Evolutionary conservation across 2,113 vertebrate species (phyloP).

Genomic region (Elgaria multicarinata): DNA sequence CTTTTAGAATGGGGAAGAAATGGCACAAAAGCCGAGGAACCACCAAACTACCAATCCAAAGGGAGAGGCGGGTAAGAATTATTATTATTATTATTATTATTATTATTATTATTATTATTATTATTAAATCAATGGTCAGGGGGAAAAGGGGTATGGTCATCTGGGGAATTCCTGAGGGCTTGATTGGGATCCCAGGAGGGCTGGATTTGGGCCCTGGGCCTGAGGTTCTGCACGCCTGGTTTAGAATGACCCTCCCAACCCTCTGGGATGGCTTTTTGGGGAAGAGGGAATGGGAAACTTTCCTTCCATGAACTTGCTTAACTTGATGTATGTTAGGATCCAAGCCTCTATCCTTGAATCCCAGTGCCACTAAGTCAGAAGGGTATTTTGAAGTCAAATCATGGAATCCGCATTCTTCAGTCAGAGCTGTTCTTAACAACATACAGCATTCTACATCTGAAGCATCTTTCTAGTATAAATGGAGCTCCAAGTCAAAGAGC

Average conservation of each 20-base stretch:
- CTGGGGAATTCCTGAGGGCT: no score
- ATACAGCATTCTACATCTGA: background rate
- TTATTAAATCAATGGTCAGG: no score
- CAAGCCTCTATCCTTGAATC: background rate
- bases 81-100: no score
- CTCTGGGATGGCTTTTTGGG: background rate
- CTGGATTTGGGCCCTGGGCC: no score
- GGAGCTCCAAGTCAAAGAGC: background rate
- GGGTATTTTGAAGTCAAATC: slow-evolving; percentile 7
- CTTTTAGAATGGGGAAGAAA: no score
- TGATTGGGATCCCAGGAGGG: no score
- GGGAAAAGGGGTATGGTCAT: no score
- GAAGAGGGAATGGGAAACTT: background rate
- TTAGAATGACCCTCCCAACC: background rate
- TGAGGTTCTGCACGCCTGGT: no score
- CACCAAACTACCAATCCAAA: no score
- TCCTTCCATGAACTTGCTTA: background rate
- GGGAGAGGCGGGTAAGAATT: no score
- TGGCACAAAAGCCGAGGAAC: no score
- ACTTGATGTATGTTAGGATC: background rate
- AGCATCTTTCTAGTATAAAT: background rate
- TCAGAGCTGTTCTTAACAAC: background rate
- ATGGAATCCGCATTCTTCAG: slow-evolving; percentile 5
- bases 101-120: no score
- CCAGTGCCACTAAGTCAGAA: slow-evolving; percentile 7